Conservation (phyloP, 2,797 vertebrate genomes). For the Bradypus variegatus region DNA sequence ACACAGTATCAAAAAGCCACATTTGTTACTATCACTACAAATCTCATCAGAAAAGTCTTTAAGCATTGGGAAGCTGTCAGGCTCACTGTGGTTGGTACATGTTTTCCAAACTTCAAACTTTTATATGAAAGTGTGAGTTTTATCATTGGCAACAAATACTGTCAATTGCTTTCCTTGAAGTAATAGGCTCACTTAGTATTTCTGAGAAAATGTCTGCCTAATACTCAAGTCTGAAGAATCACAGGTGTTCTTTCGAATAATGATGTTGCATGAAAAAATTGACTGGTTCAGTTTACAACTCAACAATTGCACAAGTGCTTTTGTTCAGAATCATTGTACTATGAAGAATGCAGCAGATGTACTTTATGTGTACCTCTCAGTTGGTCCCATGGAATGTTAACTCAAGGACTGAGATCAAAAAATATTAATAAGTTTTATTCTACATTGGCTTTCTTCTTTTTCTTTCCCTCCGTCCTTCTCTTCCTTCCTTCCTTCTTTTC, state of each 20-base stretch:
- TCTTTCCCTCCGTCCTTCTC: too few species aligned
- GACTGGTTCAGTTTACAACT: background rate
- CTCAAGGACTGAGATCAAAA: background rate
- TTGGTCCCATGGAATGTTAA: background rate
- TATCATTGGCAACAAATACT: constrained; percentile 7
- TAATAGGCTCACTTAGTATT: background rate
- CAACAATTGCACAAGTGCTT: too few species aligned
- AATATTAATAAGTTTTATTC: constrained; percentile 4
- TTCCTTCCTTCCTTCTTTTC: background rate
- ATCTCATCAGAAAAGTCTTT: background rate
- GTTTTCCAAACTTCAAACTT: constrained; percentile 11
- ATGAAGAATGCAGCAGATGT: background rate
- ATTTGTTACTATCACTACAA: background rate
- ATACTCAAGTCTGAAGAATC: background rate
- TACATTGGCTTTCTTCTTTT: background rate
- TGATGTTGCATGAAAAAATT: background rate
- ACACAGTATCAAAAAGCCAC: background rate
- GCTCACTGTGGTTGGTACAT: background rate
- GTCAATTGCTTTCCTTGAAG: constrained; percentile 8
- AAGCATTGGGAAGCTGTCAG: background rate
- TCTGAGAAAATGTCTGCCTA: background rate
- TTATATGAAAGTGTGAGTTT: constrained; percentile 35
- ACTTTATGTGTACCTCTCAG: background rate
- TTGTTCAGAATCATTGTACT: background rate
- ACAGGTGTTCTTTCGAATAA: background rate